These are phyloP conservation scores for Microplitis manilae DNA, from an alignment of 2,888 invertebrate species.

Conservation along the genomic window DNA sequence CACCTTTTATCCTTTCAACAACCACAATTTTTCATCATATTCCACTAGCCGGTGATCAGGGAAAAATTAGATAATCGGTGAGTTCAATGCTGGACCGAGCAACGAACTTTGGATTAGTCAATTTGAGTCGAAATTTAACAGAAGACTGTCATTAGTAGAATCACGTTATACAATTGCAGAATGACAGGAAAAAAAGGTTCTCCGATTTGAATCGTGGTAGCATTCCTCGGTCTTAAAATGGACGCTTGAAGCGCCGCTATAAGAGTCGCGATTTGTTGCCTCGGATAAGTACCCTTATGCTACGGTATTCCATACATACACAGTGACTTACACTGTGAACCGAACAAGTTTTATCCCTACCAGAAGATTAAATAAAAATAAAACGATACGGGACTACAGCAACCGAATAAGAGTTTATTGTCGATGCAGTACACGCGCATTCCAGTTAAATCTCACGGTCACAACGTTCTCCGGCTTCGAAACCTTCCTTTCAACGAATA, in stretches of 20 bases:
- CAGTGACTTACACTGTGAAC: background rate
- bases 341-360: conserved; percentile 9
- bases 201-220: conserved; percentile 26
- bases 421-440: conserved; percentile 59
- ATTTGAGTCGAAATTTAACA: too few relatives aligned
- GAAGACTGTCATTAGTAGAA: too few relatives aligned
- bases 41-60: too few relatives aligned
- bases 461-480: background rate
- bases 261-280: conserved; percentile 20
- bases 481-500: background rate
- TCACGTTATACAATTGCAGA: too few relatives aligned
- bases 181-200: background rate
- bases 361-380: background rate
- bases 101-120: too few relatives aligned
- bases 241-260: conserved; percentile 46
- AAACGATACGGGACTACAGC: conserved; percentile 1
- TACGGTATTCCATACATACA: background rate
- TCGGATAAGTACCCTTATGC: background rate
- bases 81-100: too few relatives aligned
- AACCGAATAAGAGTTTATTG: conserved; percentile 41
- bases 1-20: conserved; percentile 10
- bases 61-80: too few relatives aligned
- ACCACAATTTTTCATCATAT: background rate
- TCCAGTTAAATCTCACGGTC: conserved; percentile 51
- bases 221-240: conserved; percentile 50